Evolutionary conservation across 1,140 invertebrate genomes (phyloP).

Genomic region (Drosophila sp.): DNA sequence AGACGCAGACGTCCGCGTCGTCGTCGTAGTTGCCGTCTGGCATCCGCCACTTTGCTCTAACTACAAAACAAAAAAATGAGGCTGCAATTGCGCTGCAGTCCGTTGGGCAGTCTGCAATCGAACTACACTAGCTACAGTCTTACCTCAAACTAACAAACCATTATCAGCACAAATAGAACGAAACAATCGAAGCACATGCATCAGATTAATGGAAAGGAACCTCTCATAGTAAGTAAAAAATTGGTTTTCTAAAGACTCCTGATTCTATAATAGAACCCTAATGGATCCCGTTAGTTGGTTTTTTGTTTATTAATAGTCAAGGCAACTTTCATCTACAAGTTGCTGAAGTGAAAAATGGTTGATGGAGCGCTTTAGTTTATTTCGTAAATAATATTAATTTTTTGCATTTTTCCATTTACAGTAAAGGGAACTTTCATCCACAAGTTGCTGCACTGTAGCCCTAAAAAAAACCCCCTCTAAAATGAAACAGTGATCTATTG

Average conservation of each 20-base stretch:
- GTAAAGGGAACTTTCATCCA: not conserved
- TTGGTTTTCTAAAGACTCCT: too few relatives aligned
- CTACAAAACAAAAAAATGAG: conserved; percentile 30
- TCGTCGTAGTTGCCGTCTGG: conserved; percentile 30
- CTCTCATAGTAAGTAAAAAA: too few relatives aligned
- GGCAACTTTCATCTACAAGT: too few relatives aligned
- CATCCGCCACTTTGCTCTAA: conserved; percentile 31
- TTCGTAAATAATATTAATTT: too few relatives aligned
- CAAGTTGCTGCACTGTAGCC: conserved; percentile 1
- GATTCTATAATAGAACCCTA: too few relatives aligned
- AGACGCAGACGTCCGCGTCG: conserved; percentile 38
- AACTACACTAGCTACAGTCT: conserved; percentile 28
- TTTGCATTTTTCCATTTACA: not conserved
- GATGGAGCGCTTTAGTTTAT: too few relatives aligned
- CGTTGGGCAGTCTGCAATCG: conserved; percentile 45
- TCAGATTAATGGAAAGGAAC: too few relatives aligned
- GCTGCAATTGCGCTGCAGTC: conserved; percentile 23
- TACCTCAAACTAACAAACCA: conserved; percentile 4
- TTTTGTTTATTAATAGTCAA: too few relatives aligned
- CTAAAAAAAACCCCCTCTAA: not conserved
- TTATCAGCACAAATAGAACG: too few relatives aligned
- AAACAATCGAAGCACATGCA: too few relatives aligned
- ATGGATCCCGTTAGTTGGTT: too few relatives aligned
- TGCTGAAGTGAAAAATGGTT: too few relatives aligned
- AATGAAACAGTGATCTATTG: not conserved